Evolutionary conservation across 2,113 vertebrate genomes (phyloP), one percentile per base, ranked within the genome.

Genomic region (Anguilla rostrata): DNA sequence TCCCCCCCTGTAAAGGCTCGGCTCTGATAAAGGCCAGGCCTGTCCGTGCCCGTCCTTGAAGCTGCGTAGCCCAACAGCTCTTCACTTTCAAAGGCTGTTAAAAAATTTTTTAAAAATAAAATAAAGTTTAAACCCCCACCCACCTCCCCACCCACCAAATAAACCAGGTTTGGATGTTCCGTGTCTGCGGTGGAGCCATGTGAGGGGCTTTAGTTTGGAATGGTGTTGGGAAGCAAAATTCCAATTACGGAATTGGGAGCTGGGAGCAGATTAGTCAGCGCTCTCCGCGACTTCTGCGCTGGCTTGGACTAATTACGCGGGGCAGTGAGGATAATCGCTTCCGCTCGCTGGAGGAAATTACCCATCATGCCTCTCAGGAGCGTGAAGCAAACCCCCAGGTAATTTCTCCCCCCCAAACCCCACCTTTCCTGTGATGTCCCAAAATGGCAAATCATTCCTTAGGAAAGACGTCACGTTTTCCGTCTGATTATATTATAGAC

Each of bases 261-360:
- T 15, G 49, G n/a, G 22, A 26, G n/a, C 56, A 80, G n/a, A 39
- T 80, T 57, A 85, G 22, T 78, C 75, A n/a, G 75, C 57, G 34
- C 18, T 40, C 34, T n/a, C 46, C 39, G 34, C 80, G 46, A 81
- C 41, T 80, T 40, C 7, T 9, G 49, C 34, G 26, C 66, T 57
- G 46, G 46, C 63, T 78, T 78, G 40, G 78, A 78, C 39, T 20
- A 84, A 78, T 49, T 49, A 78, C 15, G 22, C 16, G 53, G 43
- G 84, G 66, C 63, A 22, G 11, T 6, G 41, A 16, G 63, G 43
- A 34, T 34, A 78, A 84, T 84, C 0, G 75, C 66, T 22, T 53
- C 15, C n/a, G 78, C 71, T 53, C 84, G 29, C 63, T n/a, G 43
- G 78, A n/a, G 84, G 84, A 84, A 84, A 84, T 84, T 84, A 84